phyloP scores from a whole-genome alignment of 2,113 vertebrate genomes.

The Dolichallabes microphthalmus region DNA sequence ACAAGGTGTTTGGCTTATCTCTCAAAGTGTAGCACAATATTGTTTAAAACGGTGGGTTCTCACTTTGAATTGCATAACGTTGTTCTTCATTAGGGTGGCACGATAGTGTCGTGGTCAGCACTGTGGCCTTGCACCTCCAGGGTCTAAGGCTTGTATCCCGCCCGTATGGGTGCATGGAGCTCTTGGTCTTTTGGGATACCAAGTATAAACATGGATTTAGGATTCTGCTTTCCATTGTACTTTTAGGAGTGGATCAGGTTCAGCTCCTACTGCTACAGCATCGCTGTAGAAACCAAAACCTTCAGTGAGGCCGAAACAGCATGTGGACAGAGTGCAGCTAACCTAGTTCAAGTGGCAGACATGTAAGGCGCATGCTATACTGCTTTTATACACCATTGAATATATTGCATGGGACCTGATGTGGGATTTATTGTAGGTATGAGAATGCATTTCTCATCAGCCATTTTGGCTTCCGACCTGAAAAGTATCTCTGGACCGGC shows the following conservation, averaged over 20 bases:
- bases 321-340: constrained; percentile 70
- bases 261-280: constrained; percentile 81
- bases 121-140: too few relatives aligned
- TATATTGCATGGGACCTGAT: neutral
- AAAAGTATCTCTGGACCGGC: constrained; percentile 91
- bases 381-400: neutral
- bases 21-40: too few relatives aligned
- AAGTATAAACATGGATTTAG: too few relatives aligned
- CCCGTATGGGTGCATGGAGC: too few relatives aligned
- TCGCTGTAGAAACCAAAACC: constrained; percentile 74
- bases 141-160: too few relatives aligned
- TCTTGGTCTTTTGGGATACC: too few relatives aligned
- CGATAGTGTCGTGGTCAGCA: too few relatives aligned
- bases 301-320: constrained; percentile 80
- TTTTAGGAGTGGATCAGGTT: constrained; percentile 83
- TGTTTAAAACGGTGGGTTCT: too few relatives aligned
- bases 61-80: too few relatives aligned
- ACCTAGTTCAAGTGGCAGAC: constrained; percentile 78
- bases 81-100: too few relatives aligned
- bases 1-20: too few relatives aligned
- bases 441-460: constrained; percentile 93
- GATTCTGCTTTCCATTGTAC: neutral
- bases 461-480: constrained; percentile 84
- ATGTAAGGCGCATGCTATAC: constrained; percentile 71
- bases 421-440: constrained; percentile 73